Evolutionary conservation across 2,797 vertebrate species (phyloP).

Genomic region (Naso thynnoides): DNA sequence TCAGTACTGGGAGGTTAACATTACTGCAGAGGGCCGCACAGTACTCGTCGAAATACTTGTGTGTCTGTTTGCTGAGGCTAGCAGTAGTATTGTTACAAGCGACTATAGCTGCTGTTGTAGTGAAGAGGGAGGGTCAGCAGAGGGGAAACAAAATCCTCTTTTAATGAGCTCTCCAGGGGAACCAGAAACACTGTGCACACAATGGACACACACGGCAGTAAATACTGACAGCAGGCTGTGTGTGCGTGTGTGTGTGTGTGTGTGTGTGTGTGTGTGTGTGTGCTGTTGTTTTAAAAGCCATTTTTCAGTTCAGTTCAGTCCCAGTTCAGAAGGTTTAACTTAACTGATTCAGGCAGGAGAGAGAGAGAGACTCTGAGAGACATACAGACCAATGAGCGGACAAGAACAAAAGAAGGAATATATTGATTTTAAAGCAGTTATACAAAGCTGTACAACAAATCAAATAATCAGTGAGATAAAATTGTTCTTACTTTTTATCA

Average conservation of each 20-base stretch:
- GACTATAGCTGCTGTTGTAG: constrained; percentile 51
- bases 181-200: constrained; percentile 55
- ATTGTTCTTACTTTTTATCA: neutral
- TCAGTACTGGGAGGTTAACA: constrained; percentile 33
- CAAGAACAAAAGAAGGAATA: neutral
- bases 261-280: constrained; percentile 16
- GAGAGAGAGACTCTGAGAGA: constrained; percentile 11
- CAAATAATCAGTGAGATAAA: neutral
- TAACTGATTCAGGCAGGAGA: constrained; percentile 7
- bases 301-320: constrained; percentile 32
- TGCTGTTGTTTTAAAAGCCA: constrained; percentile 5
- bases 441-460: neutral
- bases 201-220: constrained; percentile 59
- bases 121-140: constrained; percentile 65
- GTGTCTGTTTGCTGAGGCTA: constrained; percentile 58
- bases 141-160: constrained; percentile 73
- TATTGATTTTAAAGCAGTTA: neutral
- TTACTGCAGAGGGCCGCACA: constrained; percentile 32
- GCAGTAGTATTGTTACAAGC: constrained; percentile 52
- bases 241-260: constrained; percentile 20
- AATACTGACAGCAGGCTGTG: constrained; percentile 39
- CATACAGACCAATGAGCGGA: neutral
- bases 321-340: constrained; percentile 31
- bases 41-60: constrained; percentile 14
- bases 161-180: constrained; percentile 83